Percentiles rank a stretch among this genome's conserved stretches.
Conservation (phyloP, 2,888 invertebrate species). For the Melanostoma mellinum region DNA sequence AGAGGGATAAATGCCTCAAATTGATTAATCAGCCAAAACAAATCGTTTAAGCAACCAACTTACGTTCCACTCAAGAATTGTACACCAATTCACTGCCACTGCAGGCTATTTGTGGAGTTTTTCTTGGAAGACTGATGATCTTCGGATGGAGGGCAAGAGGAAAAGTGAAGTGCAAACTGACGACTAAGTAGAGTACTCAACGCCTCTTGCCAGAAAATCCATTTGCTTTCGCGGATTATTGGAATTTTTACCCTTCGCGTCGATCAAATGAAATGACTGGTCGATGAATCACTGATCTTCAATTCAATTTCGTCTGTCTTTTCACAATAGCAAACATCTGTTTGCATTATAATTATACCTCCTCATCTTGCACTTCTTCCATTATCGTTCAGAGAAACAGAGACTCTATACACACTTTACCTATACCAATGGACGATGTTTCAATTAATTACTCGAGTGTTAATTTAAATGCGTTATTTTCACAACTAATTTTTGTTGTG, state of each 20-base stretch:
- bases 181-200: conserved; percentile 58
- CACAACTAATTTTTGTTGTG: conserved; percentile 33
- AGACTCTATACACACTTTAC: conserved; percentile 6
- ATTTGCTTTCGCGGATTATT: conserved; percentile 63
- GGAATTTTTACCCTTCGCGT: conserved; percentile 43
- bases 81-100: not conserved
- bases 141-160: not conserved
- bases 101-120: conserved; percentile 38
- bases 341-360: not conserved
- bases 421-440: conserved; percentile 37
- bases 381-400: not conserved
- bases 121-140: not conserved
- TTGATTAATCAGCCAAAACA: conserved; percentile 7
- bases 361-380: conserved; percentile 1
- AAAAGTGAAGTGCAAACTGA: conserved; percentile 53
- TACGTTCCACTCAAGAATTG: conserved; percentile 15
- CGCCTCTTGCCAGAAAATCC: conserved; percentile 70
- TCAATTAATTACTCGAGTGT: conserved; percentile 59
- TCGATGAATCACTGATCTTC: conserved; percentile 21
- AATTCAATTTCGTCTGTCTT: not conserved
- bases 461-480: conserved; percentile 47
- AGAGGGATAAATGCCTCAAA: conserved; percentile 34
- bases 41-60: not conserved
- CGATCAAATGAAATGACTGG: conserved; percentile 34
- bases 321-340: conserved; percentile 19